Evolutionary conservation across 2,797 vertebrate genomes (phyloP).

Genomic region (Bradypodion pumilum): DNA sequence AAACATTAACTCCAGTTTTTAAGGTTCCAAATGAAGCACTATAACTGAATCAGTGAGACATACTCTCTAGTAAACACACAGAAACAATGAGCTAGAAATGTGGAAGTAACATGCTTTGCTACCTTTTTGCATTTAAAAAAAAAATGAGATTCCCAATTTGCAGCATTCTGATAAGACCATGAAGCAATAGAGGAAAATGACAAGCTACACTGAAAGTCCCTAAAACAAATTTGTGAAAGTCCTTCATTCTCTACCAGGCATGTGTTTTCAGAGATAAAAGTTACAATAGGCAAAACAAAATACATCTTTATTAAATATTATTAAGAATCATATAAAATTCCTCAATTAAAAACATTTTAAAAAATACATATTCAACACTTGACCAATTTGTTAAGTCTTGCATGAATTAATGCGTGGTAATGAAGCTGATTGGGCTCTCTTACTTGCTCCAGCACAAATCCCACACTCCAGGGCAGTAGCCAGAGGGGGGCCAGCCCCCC

Average conservation of each 20-base stretch:
- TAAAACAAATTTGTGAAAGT: neutral
- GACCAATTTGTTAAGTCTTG: neutral
- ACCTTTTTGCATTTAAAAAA: neutral
- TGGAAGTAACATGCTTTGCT: neutral
- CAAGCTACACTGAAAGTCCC: no score
- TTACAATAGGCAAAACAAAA: neutral
- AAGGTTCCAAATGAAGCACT: neutral
- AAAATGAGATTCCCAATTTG: neutral
- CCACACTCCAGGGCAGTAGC: no score
- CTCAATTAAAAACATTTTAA: neutral
- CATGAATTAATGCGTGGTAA: neutral
- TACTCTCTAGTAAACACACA: neutral
- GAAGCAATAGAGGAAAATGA: neutral
- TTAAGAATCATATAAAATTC: neutral
- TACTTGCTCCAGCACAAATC: neutral
- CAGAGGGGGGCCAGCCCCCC: no score
- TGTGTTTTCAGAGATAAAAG: neutral
- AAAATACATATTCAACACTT: neutral
- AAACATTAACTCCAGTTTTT: neutral
- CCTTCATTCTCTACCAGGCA: neutral
- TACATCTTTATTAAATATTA: neutral
- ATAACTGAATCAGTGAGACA: neutral
- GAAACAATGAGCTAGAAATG: neutral
- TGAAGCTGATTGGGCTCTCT: neutral
- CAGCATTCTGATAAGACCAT: neutral